A percentile compares a stretch with the other conserved stretches of the same genome.
Evolutionary conservation across 2,797 vertebrate species (phyloP).

Genomic region (Vireo griseus): DNA sequence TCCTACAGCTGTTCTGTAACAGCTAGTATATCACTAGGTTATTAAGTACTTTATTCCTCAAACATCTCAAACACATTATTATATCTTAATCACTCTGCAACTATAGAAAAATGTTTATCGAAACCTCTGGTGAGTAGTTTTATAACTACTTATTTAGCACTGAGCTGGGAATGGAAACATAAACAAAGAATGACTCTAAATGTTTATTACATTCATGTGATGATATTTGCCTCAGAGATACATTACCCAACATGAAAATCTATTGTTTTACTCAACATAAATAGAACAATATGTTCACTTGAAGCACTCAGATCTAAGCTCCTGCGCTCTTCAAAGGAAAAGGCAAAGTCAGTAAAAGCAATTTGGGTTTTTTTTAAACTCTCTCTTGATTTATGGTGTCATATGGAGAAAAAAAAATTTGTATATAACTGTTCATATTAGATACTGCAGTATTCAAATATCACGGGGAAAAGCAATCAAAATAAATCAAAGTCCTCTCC

Average conservation of each 20-base stretch:
- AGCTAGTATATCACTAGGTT: rapidly evolving
- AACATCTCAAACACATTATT: not conserved
- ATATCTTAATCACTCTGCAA: not conserved
- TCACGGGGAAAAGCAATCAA: not conserved
- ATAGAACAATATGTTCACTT: not conserved
- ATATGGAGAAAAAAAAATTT: not conserved
- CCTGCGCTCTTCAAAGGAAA: not conserved
- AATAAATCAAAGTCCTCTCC: not conserved
- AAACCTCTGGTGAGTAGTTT: not conserved
- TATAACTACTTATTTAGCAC: not conserved
- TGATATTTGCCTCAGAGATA: not conserved
- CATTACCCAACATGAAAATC: not conserved
- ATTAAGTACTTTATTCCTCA: not conserved
- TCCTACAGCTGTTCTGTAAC: not conserved
- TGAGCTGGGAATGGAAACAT: not conserved
- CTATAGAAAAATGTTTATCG: not conserved
- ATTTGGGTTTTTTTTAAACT: not conserved
- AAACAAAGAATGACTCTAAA: not conserved
- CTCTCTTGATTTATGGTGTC: not conserved
- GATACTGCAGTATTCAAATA: not conserved
- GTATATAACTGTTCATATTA: not conserved
- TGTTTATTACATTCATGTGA: not conserved
- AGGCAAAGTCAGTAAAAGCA: not conserved
- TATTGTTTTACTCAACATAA: not conserved
- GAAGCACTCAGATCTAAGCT: not conserved